Percentiles rank a stretch among this genome's conserved stretches.
These are phyloP conservation scores for Dinoponera quadriceps DNA, from an alignment of 1,140 invertebrate species.

Conservation along the genomic window DNA sequence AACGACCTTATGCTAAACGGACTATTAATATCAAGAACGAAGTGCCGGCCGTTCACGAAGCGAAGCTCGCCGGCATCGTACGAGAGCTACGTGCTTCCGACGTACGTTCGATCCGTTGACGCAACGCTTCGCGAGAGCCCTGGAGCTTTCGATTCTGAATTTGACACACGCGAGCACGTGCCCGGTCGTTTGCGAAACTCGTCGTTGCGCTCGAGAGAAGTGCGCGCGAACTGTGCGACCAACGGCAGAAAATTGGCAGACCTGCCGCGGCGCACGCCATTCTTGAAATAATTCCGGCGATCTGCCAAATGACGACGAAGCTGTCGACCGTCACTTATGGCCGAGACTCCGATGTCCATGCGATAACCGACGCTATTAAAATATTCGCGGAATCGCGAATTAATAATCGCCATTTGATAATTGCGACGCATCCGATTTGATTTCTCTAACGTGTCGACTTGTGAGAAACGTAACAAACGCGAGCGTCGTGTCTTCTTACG, in stretches of 20 bases:
- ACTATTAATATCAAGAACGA: slow-evolving; percentile 54
- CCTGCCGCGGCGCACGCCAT: not conserved
- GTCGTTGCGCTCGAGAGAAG: not conserved
- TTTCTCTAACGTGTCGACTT: too few species aligned
- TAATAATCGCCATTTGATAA: not conserved
- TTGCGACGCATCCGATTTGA: slow-evolving; percentile 15
- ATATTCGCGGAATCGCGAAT: slow-evolving; percentile 25
- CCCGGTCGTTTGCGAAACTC: not conserved
- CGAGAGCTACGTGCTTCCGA: not conserved
- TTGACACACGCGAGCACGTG: not conserved
- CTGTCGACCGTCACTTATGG: not conserved
- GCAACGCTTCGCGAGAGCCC: not conserved
- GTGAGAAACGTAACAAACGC: too few species aligned
- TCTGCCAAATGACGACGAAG: slow-evolving; percentile 23
- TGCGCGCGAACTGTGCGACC: not conserved
- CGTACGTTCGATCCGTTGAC: not conserved
- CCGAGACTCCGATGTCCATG: not conserved
- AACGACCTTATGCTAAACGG: slow-evolving; percentile 16
- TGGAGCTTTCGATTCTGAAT: slow-evolving; percentile 6
- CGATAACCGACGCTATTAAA: not conserved
- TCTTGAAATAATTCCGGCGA: slow-evolving; percentile 48
- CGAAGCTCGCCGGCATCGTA: not conserved
- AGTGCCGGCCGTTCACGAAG: not conserved
- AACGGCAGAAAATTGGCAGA: slow-evolving; percentile 16
- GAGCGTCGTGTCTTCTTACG: too few species aligned